Evolutionary conservation across 2,888 invertebrate species (phyloP).

Genomic region (Dynastes hyllus): DNA sequence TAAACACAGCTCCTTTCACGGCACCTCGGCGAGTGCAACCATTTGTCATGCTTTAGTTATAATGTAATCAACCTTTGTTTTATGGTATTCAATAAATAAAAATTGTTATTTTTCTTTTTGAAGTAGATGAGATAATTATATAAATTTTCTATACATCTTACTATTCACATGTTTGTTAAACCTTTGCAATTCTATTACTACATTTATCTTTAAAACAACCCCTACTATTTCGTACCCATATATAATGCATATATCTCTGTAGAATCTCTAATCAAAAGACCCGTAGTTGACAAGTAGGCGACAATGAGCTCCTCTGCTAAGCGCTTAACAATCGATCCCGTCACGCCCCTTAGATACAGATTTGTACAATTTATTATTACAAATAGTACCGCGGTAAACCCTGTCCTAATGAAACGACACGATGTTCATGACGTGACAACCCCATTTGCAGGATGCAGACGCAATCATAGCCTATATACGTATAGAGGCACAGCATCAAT

Average conservation of each 20-base stretch:
- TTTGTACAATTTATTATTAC: slow-evolving; percentile 58
- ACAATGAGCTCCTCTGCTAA: slow-evolving; percentile 48
- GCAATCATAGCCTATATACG: background rate
- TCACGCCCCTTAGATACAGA: slow-evolving; percentile 59
- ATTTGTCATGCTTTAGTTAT: too few relatives aligned
- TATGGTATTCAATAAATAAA: too few relatives aligned
- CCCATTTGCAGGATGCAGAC: slow-evolving; percentile 17
- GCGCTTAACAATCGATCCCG: slow-evolving; percentile 51
- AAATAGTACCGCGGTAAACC: slow-evolving; percentile 38
- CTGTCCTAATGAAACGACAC: background rate
- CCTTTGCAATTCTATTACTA: background rate
- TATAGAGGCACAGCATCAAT: slow-evolving; percentile 8
- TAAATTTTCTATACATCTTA: background rate
- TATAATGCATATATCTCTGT: background rate
- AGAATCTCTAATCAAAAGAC: slow-evolving; percentile 40
- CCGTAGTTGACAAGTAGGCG: slow-evolving; percentile 42
- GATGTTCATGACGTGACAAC: slow-evolving; percentile 24
- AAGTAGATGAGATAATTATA: too few relatives aligned
- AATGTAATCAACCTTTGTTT: too few relatives aligned
- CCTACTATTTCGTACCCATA: background rate
- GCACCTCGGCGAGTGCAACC: too few relatives aligned
- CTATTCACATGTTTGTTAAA: background rate
- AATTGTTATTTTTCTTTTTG: too few relatives aligned
- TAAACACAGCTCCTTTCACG: too few relatives aligned
- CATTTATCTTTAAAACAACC: background rate